These are phyloP conservation scores for Baronia brevicornis DNA, from an alignment of 2,888 invertebrate genomes.

Conservation along the genomic window DNA sequence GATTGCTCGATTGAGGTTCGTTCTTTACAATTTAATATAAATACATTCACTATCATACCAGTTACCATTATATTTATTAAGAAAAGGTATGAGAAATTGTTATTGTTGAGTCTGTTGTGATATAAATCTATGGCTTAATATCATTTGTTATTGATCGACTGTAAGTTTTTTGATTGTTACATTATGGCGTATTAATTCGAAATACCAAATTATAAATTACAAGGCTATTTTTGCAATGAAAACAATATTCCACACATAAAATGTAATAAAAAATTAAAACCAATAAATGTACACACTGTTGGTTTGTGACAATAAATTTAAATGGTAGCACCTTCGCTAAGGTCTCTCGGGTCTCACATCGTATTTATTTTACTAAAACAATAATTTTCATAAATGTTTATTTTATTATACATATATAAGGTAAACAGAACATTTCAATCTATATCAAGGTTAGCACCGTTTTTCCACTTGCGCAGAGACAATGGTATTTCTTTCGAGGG, in stretches of 20 bases:
- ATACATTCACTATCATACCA: no score
- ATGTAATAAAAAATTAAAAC: conserved; percentile 1
- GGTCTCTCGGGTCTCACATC: conserved; percentile 1
- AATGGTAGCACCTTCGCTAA: not conserved
- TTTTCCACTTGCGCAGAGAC: conserved; percentile 33
- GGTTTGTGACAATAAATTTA: not conserved
- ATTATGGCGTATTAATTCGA: no score
- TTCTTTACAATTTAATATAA: no score
- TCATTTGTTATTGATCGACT: no score
- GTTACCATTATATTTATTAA: no score
- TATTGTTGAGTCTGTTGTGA: no score
- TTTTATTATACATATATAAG: not conserved
- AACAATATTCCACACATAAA: not conserved
- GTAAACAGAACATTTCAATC: conserved; percentile 19
- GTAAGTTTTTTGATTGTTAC: no score
- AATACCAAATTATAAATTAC: no score
- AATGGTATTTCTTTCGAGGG: conserved; percentile 26
- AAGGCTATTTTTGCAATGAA: not conserved
- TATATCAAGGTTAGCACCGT: conserved; percentile 32
- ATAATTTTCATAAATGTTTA: not conserved
- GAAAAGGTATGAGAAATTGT: no score
- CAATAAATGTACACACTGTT: not conserved
- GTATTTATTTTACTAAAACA: not conserved
- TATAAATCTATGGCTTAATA: not conserved
- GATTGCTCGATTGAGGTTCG: no score